Evolutionary conservation across 2,797 vertebrate species (phyloP).

Genomic region (Coreius guichenoti): DNA sequence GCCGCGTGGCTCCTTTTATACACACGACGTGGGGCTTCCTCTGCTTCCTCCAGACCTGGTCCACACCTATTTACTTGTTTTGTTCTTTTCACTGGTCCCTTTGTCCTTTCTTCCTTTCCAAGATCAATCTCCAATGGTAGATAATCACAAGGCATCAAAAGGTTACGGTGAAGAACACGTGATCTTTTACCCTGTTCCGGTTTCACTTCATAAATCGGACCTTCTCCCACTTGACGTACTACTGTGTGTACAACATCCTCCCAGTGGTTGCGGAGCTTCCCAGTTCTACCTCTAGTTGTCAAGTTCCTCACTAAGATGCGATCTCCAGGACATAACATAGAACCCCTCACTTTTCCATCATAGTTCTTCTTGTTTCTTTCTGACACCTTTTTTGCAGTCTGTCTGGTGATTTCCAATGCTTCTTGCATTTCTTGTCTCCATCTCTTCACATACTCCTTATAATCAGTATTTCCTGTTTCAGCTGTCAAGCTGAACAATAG

Average conservation of each 20-base stretch:
- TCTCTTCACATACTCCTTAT: no score
- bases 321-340: conserved; percentile 12
- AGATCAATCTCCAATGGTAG: conserved; percentile 11
- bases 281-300: conserved; percentile 11
- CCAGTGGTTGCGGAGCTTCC: conserved; percentile 31
- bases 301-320: background rate
- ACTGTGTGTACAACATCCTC: no score
- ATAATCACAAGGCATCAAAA: conserved; percentile 18
- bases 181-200: conserved; percentile 35
- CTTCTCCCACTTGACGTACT: background rate
- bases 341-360: conserved; percentile 35
- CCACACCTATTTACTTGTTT: no score
- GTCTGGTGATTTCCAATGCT: no score
- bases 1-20: no score
- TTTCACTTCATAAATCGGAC: background rate
- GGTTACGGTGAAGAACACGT: background rate
- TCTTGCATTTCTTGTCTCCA: no score
- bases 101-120: background rate
- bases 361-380: conserved; percentile 15
- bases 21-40: no score
- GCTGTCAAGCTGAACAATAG: no score
- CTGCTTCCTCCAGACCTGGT: background rate
- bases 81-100: background rate
- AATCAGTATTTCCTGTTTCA: no score
- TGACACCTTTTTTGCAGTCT: background rate